Evolutionary conservation across 2,888 invertebrate genomes (phyloP).

Genomic region (Euspilapteryx auroguttella): DNA sequence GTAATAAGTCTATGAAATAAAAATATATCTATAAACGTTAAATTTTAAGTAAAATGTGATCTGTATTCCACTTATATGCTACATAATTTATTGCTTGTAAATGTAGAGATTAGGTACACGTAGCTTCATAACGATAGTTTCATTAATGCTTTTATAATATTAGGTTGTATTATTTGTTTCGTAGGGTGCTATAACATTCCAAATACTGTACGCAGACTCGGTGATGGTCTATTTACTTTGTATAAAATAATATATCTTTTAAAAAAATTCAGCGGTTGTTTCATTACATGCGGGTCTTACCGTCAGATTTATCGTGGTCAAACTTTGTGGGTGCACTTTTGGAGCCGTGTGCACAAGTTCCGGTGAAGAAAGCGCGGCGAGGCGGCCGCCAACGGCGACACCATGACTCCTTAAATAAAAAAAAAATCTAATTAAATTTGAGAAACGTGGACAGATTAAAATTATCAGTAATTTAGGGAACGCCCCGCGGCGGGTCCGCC

Average conservation of each 20-base stretch:
- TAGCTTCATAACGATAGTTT: no score
- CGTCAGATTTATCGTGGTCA: conserved; percentile 41
- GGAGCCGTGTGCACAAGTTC: conserved; percentile 38
- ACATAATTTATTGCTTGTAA: conserved; percentile 49
- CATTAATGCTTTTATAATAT: no score
- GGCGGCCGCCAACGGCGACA: conserved; percentile 62
- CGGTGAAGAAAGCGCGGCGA: conserved; percentile 44
- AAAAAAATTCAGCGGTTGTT: conserved; percentile 13
- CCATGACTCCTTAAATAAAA: conserved; percentile 63
- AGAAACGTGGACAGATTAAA: not conserved
- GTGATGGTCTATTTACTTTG: conserved; percentile 33
- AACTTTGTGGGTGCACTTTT: conserved; percentile 38
- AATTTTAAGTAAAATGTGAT: conserved; percentile 36
- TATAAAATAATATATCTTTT: conserved; percentile 31
- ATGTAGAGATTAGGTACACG: no score
- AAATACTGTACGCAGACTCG: conserved; percentile 28
- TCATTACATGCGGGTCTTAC: conserved; percentile 23
- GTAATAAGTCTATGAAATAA: conserved; percentile 49
- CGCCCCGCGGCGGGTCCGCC: no score
- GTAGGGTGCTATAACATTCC: conserved; percentile 14
- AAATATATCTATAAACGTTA: conserved; percentile 12
- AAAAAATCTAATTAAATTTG: conserved; percentile 5
- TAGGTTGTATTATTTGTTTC: conserved; percentile 2
- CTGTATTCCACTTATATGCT: conserved; percentile 44
- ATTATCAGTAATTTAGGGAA: no score